These are phyloP conservation scores for Dermochelys coriacea DNA, from an alignment of 2,797 vertebrate species.

Conservation along the genomic window DNA sequence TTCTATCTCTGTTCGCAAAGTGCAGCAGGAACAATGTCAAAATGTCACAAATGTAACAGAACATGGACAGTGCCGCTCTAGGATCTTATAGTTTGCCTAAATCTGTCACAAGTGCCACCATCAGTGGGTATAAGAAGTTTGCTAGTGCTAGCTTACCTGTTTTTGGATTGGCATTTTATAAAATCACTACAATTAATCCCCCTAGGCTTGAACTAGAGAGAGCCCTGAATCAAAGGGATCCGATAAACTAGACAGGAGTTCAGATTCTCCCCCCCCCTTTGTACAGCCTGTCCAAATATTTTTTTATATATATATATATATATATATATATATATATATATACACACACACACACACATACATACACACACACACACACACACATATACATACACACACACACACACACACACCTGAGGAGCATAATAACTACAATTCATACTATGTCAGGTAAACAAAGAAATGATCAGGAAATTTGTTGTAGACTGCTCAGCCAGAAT, in stretches of 20 bases:
- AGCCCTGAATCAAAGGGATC: background rate
- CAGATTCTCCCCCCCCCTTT: background rate
- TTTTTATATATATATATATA: background rate
- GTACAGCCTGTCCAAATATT: background rate
- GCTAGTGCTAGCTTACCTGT: background rate
- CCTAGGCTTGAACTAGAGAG: background rate
- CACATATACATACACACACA: too few relatives aligned
- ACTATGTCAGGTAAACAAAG: background rate
- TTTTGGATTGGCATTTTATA: background rate
- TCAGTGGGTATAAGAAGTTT: background rate
- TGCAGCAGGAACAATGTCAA: background rate
- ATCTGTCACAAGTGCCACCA: conserved; percentile 9
- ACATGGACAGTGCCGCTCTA: background rate
- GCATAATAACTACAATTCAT: fast-evolving
- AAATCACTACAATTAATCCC: background rate
- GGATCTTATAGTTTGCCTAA: background rate
- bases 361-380: too few relatives aligned
- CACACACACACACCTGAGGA: background rate
- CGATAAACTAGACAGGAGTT: background rate
- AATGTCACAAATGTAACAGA: background rate
- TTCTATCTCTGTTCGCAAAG: background rate
- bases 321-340: too few relatives aligned
- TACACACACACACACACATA: too few relatives aligned
- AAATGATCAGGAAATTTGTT: background rate
- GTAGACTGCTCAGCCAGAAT: background rate